Evolutionary conservation across 2,888 invertebrate species (phyloP).

Genomic region (Empis livida): DNA sequence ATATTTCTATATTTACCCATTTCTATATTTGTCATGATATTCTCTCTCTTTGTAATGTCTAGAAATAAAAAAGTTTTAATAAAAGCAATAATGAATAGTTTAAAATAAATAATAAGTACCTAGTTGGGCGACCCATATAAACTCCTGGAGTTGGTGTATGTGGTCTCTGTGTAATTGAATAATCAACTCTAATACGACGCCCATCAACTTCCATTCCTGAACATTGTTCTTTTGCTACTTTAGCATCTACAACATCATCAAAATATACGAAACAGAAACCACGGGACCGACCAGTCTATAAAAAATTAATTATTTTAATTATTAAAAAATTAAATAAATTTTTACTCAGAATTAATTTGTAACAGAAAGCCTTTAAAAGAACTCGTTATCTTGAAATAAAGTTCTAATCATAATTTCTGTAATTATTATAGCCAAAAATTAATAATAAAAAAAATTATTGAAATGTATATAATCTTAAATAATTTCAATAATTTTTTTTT

Average conservation of each 20-base stretch:
- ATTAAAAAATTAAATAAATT: background rate
- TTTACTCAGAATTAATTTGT: slow-evolving; percentile 1
- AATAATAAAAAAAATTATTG: background rate
- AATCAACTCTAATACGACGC: slow-evolving; percentile 86
- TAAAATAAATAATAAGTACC: slow-evolving; percentile 14
- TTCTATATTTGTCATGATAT: slow-evolving; percentile 18
- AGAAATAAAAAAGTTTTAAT: too few species aligned
- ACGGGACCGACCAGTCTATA: slow-evolving; percentile 78
- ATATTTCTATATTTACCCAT: too few species aligned
- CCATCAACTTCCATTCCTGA: slow-evolving; percentile 92
- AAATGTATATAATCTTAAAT: background rate
- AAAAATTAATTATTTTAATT: slow-evolving; percentile 12
- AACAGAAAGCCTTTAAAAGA: slow-evolving; percentile 8
- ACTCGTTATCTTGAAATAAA: background rate
- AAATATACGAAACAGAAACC: slow-evolving; percentile 97
- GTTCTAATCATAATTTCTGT: background rate
- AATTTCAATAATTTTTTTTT: too few species aligned
- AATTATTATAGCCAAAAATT: background rate
- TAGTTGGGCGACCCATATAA: slow-evolving; percentile 88
- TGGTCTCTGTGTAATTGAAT: slow-evolving; percentile 87
- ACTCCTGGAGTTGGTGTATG: slow-evolving; percentile 97
- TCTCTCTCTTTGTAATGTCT: slow-evolving; percentile 17
- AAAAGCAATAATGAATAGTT: too few species aligned
- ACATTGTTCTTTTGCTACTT: slow-evolving; percentile 86
- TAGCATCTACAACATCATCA: slow-evolving; percentile 75